Percentiles rank a stretch among this genome's conserved stretches.
These are phyloP conservation scores for Grammomys dolichurus DNA, from an alignment of 2,113 vertebrate species.

Conservation along the genomic window DNA sequence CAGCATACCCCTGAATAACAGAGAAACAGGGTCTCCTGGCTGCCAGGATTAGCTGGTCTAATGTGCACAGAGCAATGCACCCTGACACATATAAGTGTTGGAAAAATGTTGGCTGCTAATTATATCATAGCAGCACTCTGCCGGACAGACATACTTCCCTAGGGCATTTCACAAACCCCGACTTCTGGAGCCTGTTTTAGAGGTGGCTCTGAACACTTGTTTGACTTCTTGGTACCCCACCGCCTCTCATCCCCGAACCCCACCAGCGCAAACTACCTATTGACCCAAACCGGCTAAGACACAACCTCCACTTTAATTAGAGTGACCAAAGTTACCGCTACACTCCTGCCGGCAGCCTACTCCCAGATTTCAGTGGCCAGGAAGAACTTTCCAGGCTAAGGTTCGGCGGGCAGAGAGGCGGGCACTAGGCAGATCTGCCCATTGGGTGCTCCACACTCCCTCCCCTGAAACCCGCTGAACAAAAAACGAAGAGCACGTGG, in stretches of 20 bases:
- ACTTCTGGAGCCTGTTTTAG: background rate
- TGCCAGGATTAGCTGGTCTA: background rate
- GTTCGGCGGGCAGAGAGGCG: background rate
- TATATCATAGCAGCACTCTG: background rate
- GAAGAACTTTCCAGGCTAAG: background rate
- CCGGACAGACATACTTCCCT: background rate
- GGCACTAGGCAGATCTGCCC: background rate
- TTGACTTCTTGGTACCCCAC: background rate
- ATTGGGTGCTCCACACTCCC: background rate
- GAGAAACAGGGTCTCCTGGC: background rate
- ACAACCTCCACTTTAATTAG: background rate
- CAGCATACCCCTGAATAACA: background rate
- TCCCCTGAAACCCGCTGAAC: fast-evolving
- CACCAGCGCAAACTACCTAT: background rate
- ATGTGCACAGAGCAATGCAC: background rate
- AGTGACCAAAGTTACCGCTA: constrained; percentile 59
- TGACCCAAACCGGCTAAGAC: background rate
- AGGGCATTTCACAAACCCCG: background rate
- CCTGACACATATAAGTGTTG: background rate
- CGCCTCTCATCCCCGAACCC: background rate
- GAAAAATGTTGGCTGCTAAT: constrained; percentile 25
- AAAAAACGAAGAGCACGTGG: background rate
- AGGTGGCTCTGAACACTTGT: background rate
- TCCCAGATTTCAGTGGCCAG: constrained; percentile 10
- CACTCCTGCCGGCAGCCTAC: background rate